Evolutionary conservation across 1,140 invertebrate genomes (phyloP).

Genomic region (Cydia strobilella): DNA sequence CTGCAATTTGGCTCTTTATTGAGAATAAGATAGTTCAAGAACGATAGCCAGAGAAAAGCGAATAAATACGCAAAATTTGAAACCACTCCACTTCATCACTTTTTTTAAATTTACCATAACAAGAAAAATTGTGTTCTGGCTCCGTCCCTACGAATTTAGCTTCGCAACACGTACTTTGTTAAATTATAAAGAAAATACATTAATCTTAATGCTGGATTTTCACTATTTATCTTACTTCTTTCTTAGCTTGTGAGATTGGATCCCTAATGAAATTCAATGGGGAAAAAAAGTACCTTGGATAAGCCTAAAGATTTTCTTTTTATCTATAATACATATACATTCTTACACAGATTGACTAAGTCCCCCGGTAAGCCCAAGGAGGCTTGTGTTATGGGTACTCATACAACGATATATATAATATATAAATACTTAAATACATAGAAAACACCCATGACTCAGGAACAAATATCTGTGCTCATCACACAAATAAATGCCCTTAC

Average conservation of each 20-base stretch:
- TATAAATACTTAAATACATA: too few species aligned
- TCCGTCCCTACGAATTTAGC: conserved; percentile 21
- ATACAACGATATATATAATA: too few species aligned
- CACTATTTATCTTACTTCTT: conserved; percentile 32
- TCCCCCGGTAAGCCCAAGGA: too few species aligned
- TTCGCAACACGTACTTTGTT: conserved; percentile 28
- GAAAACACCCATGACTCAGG: too few species aligned
- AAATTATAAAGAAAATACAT: conserved; percentile 30
- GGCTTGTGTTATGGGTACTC: too few species aligned
- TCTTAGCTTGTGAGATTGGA: conserved; percentile 28
- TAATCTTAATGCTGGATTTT: conserved; percentile 30
- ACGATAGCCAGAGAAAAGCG: too few species aligned
- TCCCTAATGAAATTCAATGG: conserved; percentile 26
- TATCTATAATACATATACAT: background rate
- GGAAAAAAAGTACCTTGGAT: conserved; percentile 22
- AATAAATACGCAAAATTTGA: background rate
- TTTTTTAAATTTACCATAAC: conserved; percentile 8
- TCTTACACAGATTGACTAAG: too few species aligned
- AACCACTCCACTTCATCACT: background rate
- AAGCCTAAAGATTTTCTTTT: background rate
- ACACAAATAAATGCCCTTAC: too few species aligned
- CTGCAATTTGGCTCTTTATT: too few species aligned
- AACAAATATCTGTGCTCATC: too few species aligned
- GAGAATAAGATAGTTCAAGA: too few species aligned
- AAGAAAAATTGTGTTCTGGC: conserved; percentile 11